These are phyloP conservation scores for Pseudomyrmex cubaensis DNA, from an alignment of 1,140 invertebrate species.

Conservation along the genomic window DNA sequence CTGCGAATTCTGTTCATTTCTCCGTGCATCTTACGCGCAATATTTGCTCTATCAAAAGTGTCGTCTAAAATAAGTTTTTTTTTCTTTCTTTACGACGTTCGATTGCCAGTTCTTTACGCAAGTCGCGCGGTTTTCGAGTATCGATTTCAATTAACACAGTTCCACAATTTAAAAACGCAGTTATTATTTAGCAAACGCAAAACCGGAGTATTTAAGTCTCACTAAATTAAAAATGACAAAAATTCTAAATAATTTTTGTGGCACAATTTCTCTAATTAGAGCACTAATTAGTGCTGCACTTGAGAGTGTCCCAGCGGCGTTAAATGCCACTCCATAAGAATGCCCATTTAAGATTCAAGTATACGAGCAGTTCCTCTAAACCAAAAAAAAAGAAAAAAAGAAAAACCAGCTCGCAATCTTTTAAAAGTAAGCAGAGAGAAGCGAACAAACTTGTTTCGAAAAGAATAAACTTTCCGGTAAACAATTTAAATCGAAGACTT, in stretches of 20 bases:
- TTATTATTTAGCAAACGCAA: not conserved
- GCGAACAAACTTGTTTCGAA: not conserved
- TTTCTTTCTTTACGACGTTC: too few species aligned
- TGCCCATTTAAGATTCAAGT: not conserved
- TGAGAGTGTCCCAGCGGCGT: not conserved
- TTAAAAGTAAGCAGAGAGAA: too few species aligned
- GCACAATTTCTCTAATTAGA: not conserved
- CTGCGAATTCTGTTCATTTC: not conserved
- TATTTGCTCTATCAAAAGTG: not conserved
- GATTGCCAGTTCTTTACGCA: too few species aligned
- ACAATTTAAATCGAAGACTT: not conserved
- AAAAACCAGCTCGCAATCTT: too few species aligned
- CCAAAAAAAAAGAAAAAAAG: too few species aligned
- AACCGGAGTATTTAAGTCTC: not conserved
- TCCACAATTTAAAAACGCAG: not conserved
- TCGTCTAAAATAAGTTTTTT: not conserved
- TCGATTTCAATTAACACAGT: not conserved
- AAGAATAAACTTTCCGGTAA: slow-evolving; percentile 14
- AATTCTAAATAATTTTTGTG: slow-evolving; percentile 20
- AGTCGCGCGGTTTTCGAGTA: too few species aligned
- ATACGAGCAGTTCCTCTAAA: too few species aligned
- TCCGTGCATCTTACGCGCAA: not conserved
- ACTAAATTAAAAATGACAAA: not conserved
- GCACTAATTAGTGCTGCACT: not conserved
- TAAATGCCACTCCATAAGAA: not conserved